phyloP scores from a whole-genome alignment of 2,888 invertebrate species.

The Euplexia lucipara region DNA sequence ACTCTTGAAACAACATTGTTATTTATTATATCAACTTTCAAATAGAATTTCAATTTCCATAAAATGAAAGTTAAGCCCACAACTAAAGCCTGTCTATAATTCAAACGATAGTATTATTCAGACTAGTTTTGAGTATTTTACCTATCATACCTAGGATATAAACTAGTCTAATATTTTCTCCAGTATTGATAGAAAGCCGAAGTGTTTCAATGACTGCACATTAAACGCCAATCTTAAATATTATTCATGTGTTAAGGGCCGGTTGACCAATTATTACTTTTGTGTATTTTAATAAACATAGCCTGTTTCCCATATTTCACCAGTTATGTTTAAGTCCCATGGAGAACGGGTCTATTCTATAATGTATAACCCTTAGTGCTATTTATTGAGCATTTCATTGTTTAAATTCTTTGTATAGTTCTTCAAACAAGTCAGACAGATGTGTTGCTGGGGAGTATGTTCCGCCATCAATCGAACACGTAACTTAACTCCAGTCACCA shows the following conservation, averaged over 20 bases:
- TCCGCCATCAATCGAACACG: too few species aligned
- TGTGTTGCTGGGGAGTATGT: too few species aligned
- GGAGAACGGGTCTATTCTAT: too few species aligned
- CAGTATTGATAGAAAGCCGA: slow-evolving; percentile 27
- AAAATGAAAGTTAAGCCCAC: slow-evolving; percentile 35
- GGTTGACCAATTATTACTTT: too few species aligned
- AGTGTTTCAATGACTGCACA: slow-evolving; percentile 12
- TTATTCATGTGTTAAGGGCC: slow-evolving; percentile 9
- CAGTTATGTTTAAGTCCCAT: too few species aligned
- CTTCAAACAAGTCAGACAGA: too few species aligned
- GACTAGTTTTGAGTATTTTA: slow-evolving; percentile 11
- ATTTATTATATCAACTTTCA: slow-evolving; percentile 6
- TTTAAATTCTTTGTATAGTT: too few species aligned
- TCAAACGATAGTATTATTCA: slow-evolving; percentile 29
- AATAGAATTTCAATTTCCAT: slow-evolving; percentile 12
- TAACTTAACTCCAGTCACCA: too few species aligned
- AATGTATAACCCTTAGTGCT: too few species aligned
- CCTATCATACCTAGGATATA: slow-evolving; percentile 30
- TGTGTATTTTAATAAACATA: too few species aligned
- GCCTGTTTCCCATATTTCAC: too few species aligned
- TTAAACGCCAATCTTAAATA: slow-evolving; percentile 10
- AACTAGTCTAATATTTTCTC: slow-evolving; percentile 24
- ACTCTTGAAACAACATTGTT: slow-evolving; percentile 9
- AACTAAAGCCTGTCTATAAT: slow-evolving; percentile 14
- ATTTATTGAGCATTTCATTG: too few species aligned